These are phyloP conservation scores for Gandaritis pyraliata DNA, from an alignment of 2,888 invertebrate species.

Conservation along the genomic window DNA sequence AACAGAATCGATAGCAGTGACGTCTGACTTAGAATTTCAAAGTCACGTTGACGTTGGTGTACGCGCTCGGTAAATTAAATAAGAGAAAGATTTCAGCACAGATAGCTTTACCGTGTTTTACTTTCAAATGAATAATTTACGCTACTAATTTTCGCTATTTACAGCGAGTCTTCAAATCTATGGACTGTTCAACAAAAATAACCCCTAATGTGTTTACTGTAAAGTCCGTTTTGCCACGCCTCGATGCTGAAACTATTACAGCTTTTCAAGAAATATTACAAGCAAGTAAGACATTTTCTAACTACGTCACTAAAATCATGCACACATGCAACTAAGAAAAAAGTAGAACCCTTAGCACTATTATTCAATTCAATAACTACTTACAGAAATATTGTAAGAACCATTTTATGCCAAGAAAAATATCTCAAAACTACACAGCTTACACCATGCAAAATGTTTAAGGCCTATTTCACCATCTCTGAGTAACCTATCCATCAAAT, in stretches of 20 bases:
- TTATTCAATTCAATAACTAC: not conserved
- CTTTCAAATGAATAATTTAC: not conserved
- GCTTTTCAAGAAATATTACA: slow-evolving; percentile 9
- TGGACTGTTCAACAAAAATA: no score
- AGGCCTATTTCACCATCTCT: no score
- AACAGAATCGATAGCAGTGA: no score
- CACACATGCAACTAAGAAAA: slow-evolving; percentile 17
- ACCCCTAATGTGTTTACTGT: not conserved
- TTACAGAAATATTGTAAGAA: not conserved
- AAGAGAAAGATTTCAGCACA: slow-evolving; percentile 8
- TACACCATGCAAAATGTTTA: no score
- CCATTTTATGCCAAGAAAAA: no score
- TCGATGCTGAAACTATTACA: slow-evolving; percentile 12
- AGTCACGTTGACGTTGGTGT: no score
- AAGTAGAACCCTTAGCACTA: not conserved
- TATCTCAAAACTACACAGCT: no score
- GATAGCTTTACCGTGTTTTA: not conserved
- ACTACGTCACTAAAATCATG: slow-evolving; percentile 24
- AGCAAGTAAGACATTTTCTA: slow-evolving; percentile 13
- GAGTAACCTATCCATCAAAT: no score
- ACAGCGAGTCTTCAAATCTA: no score
- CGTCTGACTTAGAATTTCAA: no score
- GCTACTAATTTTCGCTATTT: no score
- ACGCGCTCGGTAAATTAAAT: not conserved
- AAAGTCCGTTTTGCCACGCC: slow-evolving; percentile 2